Base-by-base conservation (phyloP, 2,888 invertebrate species). In the Drepana falcataria region DNA sequence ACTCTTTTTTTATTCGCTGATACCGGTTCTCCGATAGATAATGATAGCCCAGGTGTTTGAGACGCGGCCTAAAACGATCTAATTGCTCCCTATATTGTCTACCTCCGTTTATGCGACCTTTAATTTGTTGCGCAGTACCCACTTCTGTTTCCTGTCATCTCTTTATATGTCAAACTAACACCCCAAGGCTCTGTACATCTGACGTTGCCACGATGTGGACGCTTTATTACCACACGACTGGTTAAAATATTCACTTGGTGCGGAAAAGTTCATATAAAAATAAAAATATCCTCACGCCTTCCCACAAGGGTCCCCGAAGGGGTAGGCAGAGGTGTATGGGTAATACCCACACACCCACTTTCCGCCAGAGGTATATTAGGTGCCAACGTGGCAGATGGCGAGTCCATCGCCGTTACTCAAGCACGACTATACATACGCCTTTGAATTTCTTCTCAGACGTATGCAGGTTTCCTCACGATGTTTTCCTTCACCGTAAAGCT, bases 111-210 rank as follows among this genome's bases (percentile, higher is more conserved):
- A 77, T 71, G 71, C 78, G 79, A 83, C 81, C 82, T 82, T 85
- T 85, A 81, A 79, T 85, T 84, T 84, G 75, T 75, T 76, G 68
- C 75, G 68, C 75, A 64, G 71, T 70, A 62, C 54, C 41, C 21
- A 44, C 54, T 53, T 63, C 65, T 67, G 87, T 88, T 86, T 81
- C 71, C 70, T 77, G 73, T 75, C 71, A 79, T 75, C 76, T 80
- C 83, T 85, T 84, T 81, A 86, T 86, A 87, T 86, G 85, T 84
- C 85, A 83, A 83, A 80, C 85, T 81, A 82, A 85, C 85, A 81
- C 81, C 65, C 41, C 73, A 67, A 79, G 76, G 77, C 81, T 81
- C 70, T 67, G 75, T 73, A 67, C 74, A 73, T 79, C 74, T 65
- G 68, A 73, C 79, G 72, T 68, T 73, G 74, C 76, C 71, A 21